These are phyloP conservation scores for Odiellus spinosus DNA, from an alignment of 2,888 invertebrate genomes.

Conservation along the genomic window DNA sequence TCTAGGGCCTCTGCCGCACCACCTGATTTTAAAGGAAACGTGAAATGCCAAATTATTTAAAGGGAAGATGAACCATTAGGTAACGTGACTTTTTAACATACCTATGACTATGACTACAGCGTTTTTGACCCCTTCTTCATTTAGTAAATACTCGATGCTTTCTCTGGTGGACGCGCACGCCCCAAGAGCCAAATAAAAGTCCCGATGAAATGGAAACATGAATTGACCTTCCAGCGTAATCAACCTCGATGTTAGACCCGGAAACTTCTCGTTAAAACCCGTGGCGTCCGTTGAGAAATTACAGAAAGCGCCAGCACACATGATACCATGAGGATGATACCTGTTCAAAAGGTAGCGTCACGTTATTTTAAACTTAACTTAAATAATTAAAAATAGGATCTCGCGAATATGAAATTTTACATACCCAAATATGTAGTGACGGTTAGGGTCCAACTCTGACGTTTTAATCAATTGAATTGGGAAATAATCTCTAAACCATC, in stretches of 20 bases:
- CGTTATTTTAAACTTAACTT: too few relatives aligned
- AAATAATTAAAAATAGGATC: too few relatives aligned
- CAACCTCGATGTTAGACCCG: slow-evolving; percentile 34
- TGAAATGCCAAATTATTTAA: too few relatives aligned
- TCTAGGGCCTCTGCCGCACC: slow-evolving; percentile 78
- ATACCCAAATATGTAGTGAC: slow-evolving; percentile 71
- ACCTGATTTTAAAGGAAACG: too few relatives aligned
- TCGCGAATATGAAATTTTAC: too few relatives aligned
- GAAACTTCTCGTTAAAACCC: slow-evolving; percentile 33
- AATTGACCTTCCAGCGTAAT: slow-evolving; percentile 58
- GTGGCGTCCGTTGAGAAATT: slow-evolving; percentile 54
- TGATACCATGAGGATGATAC: slow-evolving; percentile 80
- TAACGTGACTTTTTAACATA: too few relatives aligned
- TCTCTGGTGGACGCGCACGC: slow-evolving; percentile 35
- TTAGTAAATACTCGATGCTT: slow-evolving; percentile 40
- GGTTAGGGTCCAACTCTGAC: slow-evolving; percentile 55
- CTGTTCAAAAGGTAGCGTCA: too few relatives aligned
- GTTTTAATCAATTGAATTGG: slow-evolving; percentile 69
- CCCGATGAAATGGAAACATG: slow-evolving; percentile 51
- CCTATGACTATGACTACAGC: slow-evolving; percentile 60
- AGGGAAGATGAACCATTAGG: too few relatives aligned
- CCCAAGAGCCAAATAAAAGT: slow-evolving; percentile 39
- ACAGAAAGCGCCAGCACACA: slow-evolving; percentile 60
- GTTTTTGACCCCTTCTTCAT: slow-evolving; percentile 35
- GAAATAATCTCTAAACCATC: slow-evolving; percentile 56